Base-by-base conservation (phyloP, 2,797 vertebrate genomes). In the Myotis vivesi region DNA sequence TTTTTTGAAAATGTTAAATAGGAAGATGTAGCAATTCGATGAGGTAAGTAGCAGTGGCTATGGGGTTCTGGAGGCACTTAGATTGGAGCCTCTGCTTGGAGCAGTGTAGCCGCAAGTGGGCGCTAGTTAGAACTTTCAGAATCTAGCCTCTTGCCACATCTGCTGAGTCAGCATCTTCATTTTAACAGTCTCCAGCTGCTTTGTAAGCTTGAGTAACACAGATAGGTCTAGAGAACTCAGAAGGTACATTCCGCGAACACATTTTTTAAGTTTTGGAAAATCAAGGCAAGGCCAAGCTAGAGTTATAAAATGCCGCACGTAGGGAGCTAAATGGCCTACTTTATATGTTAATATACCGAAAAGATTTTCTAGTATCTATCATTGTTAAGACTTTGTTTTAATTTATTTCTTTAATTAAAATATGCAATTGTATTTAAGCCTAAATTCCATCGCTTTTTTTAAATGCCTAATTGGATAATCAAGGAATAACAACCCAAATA, bases 401-500 rank as follows among this genome's bases (percentile, higher is more conserved):
- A 59, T 80, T 76, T 83, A 22, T 66, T 80, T 76, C n/a, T 87
- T 80, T 90, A 88, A 36, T 90, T 93, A 80, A 89, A 93, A 36
- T 49, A 3, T 75, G 8, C 6, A 84, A 38, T 53, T 73, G 6
- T 64, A 75, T 73, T 83, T 77, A 85, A 96, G 4, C 30, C 30
- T 66, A 59, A 92, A 79, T 57, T 28, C 17, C 6, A 75, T 55
- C 5, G 36, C 51, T 88, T 38, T 38, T 91, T 81, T 5, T 69
- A 79, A 92, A 64, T 69, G 5, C 4, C 57, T 79, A 64, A 55
- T 66, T 95, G n/a, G 92, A 59, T 87, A 83, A 95, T 81, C 16
- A 77, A 90, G 41, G 19, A 87, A 71, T 73, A 89, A 4, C 36
- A 82, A 55, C 41, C 15, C 6, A 85, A 83, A 93, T 77, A 88